phyloP scores from a whole-genome alignment of 1,140 invertebrate species.

The Drosophila subpulchrella region DNA sequence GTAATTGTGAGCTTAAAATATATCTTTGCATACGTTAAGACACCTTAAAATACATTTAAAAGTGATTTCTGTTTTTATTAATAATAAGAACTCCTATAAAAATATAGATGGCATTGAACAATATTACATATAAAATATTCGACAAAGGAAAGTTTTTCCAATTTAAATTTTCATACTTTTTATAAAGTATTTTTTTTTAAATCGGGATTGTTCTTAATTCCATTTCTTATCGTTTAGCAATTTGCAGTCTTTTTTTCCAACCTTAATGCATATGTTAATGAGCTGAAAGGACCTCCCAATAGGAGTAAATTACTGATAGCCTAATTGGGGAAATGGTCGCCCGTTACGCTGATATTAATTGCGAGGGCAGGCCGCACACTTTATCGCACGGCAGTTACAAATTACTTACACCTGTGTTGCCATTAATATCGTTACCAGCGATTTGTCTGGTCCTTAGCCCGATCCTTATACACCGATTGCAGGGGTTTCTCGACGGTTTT shows the following conservation, averaged over 20 bases:
- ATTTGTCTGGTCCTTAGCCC: slow-evolving; percentile 47
- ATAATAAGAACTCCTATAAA: too few species aligned
- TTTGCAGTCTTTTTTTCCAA: background rate
- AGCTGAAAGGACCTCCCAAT: background rate
- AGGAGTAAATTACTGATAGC: slow-evolving; percentile 27
- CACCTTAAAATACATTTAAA: too few species aligned
- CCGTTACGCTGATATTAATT: slow-evolving; percentile 44
- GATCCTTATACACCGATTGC: slow-evolving; percentile 2
- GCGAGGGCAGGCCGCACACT: slow-evolving; percentile 17
- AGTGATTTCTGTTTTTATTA: too few species aligned
- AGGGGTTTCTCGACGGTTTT: slow-evolving; percentile 5
- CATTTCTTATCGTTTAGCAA: too few species aligned
- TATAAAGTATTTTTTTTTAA: too few species aligned
- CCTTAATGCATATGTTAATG: slow-evolving; percentile 10
- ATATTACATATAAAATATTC: too few species aligned
- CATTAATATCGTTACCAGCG: slow-evolving; percentile 60
- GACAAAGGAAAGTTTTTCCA: too few species aligned
- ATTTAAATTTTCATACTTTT: too few species aligned
- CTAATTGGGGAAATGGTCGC: slow-evolving; percentile 31
- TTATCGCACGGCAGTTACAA: slow-evolving; percentile 41
- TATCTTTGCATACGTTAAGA: too few species aligned
- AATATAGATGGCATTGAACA: too few species aligned
- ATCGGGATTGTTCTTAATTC: too few species aligned
- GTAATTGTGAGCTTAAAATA: too few species aligned
- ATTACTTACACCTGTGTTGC: slow-evolving; percentile 41